A percentile compares a stretch with the other conserved stretches of the same genome.
Evolutionary conservation across 2,888 invertebrate genomes (phyloP).

Genomic region (Cataglyphis rosenhaueri): DNA sequence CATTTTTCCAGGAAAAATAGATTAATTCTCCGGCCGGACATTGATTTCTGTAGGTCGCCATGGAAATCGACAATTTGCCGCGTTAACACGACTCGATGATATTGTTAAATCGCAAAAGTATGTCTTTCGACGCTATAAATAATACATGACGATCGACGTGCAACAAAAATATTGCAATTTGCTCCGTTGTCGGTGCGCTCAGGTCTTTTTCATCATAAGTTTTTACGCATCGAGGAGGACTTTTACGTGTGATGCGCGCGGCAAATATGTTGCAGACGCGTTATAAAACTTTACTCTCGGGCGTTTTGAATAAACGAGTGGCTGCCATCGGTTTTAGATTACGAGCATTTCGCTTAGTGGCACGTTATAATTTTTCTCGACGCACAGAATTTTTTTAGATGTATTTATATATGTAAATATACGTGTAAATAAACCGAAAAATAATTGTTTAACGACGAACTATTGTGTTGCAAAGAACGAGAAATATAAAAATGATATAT

Average conservation of each 20-base stretch:
- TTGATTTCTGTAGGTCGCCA: constrained; percentile 55
- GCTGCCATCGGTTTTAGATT: constrained; percentile 35
- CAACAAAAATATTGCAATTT: not conserved
- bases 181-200: constrained; percentile 1
- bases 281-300: constrained; percentile 43
- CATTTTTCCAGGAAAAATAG: constrained; percentile 61
- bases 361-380: constrained; percentile 15
- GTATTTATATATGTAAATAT: not conserved
- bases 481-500: not conserved
- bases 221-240: constrained; percentile 15
- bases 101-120: not conserved
- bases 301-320: constrained; percentile 40
- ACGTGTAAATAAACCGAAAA: not conserved
- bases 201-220: constrained; percentile 24
- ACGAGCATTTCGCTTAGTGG: constrained; percentile 22
- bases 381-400: not conserved
- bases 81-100: constrained; percentile 34
- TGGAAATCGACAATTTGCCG: constrained; percentile 39
- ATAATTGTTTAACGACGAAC: constrained; percentile 3
- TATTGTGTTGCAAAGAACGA: not conserved
- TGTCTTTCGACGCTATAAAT: not conserved
- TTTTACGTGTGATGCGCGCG: not conserved
- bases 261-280: constrained; percentile 33
- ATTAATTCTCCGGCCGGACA: constrained; percentile 53
- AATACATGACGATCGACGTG: not conserved